Conservation (phyloP, 2,888 invertebrate species). For the Ormyrus thymus region DNA sequence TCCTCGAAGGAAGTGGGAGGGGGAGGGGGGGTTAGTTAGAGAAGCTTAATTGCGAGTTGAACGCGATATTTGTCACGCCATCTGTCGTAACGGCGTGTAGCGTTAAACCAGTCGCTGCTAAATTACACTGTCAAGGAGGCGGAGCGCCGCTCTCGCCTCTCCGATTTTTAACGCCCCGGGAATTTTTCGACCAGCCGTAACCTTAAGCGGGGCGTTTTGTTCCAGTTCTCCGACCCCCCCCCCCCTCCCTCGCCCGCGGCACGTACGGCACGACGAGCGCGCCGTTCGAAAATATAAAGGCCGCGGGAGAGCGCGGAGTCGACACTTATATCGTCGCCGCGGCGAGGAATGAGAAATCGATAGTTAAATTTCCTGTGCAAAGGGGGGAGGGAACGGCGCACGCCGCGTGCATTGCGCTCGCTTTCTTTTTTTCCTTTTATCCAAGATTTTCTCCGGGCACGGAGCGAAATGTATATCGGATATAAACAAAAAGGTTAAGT, state of each 20-base stretch:
- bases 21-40: neutral
- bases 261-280: conserved; percentile 5
- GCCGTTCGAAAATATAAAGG: neutral
- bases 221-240: conserved; percentile 5
- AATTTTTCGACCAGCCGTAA: conserved; percentile 14
- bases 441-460: no score
- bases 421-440: no score
- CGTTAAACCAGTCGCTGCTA: no score
- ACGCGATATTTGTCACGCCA: conserved; percentile 65
- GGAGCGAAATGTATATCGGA: conserved; percentile 3
- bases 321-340: neutral
- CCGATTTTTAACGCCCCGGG: no score
- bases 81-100: conserved; percentile 52
- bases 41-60: conserved; percentile 61
- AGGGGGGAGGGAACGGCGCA: neutral
- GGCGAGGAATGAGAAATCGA: conserved; percentile 47
- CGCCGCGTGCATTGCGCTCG: neutral
- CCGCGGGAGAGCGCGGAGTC: neutral
- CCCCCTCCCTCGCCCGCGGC: no score
- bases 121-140: no score
- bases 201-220: conserved; percentile 33
- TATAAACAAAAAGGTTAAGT: conserved; percentile 21
- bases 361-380: conserved; percentile 50
- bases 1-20: neutral
- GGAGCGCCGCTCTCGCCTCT: no score